These are phyloP conservation scores for Euproctis similis DNA, from an alignment of 2,888 invertebrate species.

Conservation along the genomic window DNA sequence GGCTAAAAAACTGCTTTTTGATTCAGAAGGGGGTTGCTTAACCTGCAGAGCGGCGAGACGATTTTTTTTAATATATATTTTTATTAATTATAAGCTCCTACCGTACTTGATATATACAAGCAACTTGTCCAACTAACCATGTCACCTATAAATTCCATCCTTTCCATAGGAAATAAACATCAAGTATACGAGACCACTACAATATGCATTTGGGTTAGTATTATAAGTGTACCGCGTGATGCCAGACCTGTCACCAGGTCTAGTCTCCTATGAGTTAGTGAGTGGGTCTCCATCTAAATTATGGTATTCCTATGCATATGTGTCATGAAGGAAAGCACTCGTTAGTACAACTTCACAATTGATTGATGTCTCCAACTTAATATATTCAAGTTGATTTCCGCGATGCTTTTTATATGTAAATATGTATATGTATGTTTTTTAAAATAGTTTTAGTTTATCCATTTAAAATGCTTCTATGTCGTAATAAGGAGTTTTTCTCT, in stretches of 20 bases:
- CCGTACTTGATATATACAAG: too few relatives aligned
- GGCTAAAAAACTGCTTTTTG: too few relatives aligned
- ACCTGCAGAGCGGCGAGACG: too few relatives aligned
- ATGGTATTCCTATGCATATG: slow-evolving; percentile 67
- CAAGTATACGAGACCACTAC: too few relatives aligned
- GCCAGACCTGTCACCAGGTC: slow-evolving; percentile 50
- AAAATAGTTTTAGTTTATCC: too few relatives aligned
- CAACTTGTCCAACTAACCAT: too few relatives aligned
- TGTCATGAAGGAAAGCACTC: slow-evolving; percentile 47
- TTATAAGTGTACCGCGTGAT: slow-evolving; percentile 57
- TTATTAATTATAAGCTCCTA: too few relatives aligned
- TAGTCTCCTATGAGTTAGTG: slow-evolving; percentile 56
- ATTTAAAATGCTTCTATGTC: too few relatives aligned
- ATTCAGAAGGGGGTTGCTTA: too few relatives aligned
- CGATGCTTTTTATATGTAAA: slow-evolving; percentile 4
- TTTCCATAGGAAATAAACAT: too few relatives aligned
- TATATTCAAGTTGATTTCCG: slow-evolving; percentile 14
- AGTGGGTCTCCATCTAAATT: slow-evolving; percentile 57
- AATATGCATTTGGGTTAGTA: slow-evolving; percentile 29
- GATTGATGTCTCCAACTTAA: slow-evolving; percentile 37
- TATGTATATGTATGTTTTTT: slow-evolving; percentile 1
- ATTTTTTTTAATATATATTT: too few relatives aligned
- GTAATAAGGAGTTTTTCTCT: not conserved
- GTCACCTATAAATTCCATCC: not conserved
- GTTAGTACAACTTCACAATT: slow-evolving; percentile 40